Base-by-base conservation (phyloP, 1,140 invertebrate species). In the Panagrolaimus sp. region DNA sequence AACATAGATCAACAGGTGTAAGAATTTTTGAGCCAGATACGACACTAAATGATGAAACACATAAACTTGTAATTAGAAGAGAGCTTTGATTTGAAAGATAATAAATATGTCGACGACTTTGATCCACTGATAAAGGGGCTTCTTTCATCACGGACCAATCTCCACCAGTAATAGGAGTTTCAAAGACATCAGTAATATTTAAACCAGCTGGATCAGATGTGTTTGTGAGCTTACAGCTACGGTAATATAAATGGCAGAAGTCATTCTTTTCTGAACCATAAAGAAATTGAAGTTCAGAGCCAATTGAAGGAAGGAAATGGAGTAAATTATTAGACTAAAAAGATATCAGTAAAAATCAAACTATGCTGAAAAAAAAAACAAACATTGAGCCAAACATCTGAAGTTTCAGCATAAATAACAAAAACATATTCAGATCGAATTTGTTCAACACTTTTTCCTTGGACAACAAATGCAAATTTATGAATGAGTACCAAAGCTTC, bases 1-100 rank as follows among this genome's bases (percentile, higher is more conserved):
- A 85, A 38, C 84, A 86, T 71, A 77, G 85, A 17, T 85, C 83
- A 63, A 69, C 48, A 48, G 81, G 71, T 24, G 85, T 87, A 28
- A 87, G 72, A 63, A 83, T 70, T 5, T 79, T 44, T 9, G 78
- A 72, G 26, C 81, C 70, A 46, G 73, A 68, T 7, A 82, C 79
- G 32, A 74, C 68, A n/a, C 65, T 69, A 65, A 83, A 83, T 14
- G 83, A 83, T n/a, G 84, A 80, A 64, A 84, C 84, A 79, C 63
- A 71, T 44, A 79, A 47, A 17, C 58, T 64, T 9, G 72, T 64
- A 21, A 65, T 43, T 12, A 68, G 58, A 8, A 74, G 77, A 55
- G 68, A 66, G 15, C 44, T 21, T 32, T 62, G 63, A 43, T 83
- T 71, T 7, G 81, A 71, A 14, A 82, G 48, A 63, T 63, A 81